Conservation (phyloP, 2,113 vertebrate genomes). For the Sinocyclocheilus anophthalmus region DNA sequence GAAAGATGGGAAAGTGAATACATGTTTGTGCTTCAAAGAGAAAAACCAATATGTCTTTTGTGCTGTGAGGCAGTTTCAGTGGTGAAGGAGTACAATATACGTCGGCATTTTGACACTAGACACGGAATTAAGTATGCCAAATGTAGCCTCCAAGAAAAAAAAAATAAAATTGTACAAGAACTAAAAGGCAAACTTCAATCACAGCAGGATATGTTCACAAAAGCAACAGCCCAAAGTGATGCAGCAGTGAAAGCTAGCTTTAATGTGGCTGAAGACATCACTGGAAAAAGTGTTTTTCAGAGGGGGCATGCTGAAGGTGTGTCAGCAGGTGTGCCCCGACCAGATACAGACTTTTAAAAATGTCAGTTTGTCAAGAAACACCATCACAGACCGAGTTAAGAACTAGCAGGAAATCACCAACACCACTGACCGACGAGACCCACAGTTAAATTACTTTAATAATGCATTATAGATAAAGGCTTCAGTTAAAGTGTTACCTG, state of each 20-base stretch:
- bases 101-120: conserved; percentile 34
- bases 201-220: not conserved
- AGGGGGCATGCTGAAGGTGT: not conserved
- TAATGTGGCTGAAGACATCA: conserved; percentile 58
- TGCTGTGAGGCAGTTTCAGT: conserved; percentile 20
- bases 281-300: no score
- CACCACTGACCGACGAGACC: conserved; percentile 48
- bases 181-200: conserved; percentile 56
- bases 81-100: conserved; percentile 43
- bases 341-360: conserved; percentile 61
- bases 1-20: conserved; percentile 45
- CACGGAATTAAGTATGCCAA: conserved; percentile 54
- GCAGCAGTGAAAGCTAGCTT: conserved; percentile 59
- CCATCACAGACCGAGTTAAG: conserved; percentile 56
- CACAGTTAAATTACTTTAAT: not conserved
- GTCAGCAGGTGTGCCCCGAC: conserved; percentile 24
- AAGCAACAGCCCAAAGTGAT: conserved; percentile 55
- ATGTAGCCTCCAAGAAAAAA: conserved; percentile 58
- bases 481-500: no score
- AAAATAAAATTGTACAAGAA: conserved; percentile 52
- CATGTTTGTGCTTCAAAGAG: conserved; percentile 49
- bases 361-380: conserved; percentile 66
- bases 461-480: no score
- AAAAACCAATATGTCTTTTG: conserved; percentile 38
- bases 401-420: conserved; percentile 36